Percentiles rank a stretch among this genome's conserved stretches.
Evolutionary conservation across 2,888 invertebrate genomes (phyloP).

Genomic region (Falcaria lacertinaria): DNA sequence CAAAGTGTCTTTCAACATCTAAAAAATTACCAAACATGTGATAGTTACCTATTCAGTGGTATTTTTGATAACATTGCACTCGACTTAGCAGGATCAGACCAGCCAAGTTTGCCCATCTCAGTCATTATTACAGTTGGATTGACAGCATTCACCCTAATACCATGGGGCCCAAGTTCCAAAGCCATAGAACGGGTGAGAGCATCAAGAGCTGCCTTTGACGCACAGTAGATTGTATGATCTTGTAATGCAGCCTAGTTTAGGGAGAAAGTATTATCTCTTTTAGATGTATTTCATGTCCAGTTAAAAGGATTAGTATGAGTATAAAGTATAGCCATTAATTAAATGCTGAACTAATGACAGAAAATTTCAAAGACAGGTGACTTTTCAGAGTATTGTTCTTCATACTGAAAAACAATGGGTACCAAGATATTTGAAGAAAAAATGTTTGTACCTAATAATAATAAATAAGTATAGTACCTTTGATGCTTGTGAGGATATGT

Average conservation of each 20-base stretch:
- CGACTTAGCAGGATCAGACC: slow-evolving; percentile 91
- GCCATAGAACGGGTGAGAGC: slow-evolving; percentile 91
- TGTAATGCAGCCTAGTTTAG: slow-evolving; percentile 84
- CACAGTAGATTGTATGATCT: slow-evolving; percentile 90
- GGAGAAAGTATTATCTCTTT: too few species aligned
- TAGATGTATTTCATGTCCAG: too few species aligned
- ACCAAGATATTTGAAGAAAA: too few species aligned
- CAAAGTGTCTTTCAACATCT: background rate
- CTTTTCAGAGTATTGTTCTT: too few species aligned
- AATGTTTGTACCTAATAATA: slow-evolving; percentile 4
- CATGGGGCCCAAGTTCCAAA: slow-evolving; percentile 89
- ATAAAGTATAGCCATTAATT: too few species aligned
- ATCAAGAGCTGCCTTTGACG: slow-evolving; percentile 94
- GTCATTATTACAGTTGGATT: slow-evolving; percentile 98
- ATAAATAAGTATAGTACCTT: slow-evolving; percentile 67
- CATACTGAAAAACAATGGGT: too few species aligned
- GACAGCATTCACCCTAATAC: slow-evolving; percentile 93
- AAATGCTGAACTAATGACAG: too few species aligned
- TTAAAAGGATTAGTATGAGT: too few species aligned
- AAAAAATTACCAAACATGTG: slow-evolving; percentile 1
- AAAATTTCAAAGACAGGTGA: too few species aligned
- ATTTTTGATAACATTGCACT: slow-evolving; percentile 88
- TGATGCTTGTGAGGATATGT: slow-evolving; percentile 93
- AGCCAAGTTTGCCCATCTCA: slow-evolving; percentile 90
- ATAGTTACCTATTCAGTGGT: slow-evolving; percentile 86